A percentile compares a stretch with the other conserved stretches of the same genome.
These are phyloP conservation scores for Oreochromis grahami DNA, from an alignment of 2,797 vertebrate genomes.

Conservation along the genomic window DNA sequence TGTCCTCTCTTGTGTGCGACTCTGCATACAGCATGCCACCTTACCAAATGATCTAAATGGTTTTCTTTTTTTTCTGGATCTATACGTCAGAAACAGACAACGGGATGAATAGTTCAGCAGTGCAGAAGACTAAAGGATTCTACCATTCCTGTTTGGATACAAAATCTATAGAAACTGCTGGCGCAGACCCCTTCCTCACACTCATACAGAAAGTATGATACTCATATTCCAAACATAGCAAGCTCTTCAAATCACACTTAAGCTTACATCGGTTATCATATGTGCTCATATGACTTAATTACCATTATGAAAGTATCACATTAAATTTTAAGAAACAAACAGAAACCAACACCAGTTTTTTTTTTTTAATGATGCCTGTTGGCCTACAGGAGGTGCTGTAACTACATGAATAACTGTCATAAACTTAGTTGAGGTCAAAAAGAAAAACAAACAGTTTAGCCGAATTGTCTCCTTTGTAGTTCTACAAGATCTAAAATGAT, in stretches of 20 bases:
- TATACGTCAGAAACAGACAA: constrained; percentile 42
- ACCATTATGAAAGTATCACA: background rate
- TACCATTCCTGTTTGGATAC: constrained; percentile 86
- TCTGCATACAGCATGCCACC: background rate
- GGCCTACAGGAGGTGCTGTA: background rate
- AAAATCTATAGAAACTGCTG: constrained; percentile 72
- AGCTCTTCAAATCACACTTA: background rate
- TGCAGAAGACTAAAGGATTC: constrained; percentile 82
- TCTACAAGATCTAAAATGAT: background rate
- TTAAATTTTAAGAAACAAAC: background rate
- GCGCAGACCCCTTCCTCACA: constrained; percentile 76
- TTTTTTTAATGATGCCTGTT: background rate
- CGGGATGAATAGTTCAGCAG: constrained; percentile 51
- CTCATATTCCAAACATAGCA: background rate
- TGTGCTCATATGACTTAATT: background rate
- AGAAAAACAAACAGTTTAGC: background rate
- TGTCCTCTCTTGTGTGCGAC: background rate
- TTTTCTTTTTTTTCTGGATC: background rate
- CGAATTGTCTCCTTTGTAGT: background rate
- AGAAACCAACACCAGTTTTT: background rate
- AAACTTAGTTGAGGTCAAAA: background rate
- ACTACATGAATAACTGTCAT: background rate
- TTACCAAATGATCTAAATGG: background rate
- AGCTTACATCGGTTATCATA: background rate
- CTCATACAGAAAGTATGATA: constrained; percentile 82